phyloP scores from a whole-genome alignment of 30 jellyfish, hydroid and myxozoan genomes.

The Mastigias papua region DNA sequence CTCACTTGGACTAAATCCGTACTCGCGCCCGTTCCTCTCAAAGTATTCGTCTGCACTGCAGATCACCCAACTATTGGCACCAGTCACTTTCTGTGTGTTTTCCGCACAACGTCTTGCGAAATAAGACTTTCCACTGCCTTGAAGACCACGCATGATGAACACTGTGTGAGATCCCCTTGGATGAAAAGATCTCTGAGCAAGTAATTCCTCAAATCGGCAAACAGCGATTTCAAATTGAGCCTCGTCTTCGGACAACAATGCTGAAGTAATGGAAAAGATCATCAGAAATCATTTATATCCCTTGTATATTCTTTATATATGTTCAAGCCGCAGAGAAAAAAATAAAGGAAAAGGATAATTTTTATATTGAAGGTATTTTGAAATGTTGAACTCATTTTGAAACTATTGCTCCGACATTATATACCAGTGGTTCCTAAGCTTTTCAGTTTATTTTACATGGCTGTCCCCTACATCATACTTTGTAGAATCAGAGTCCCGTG shows the following conservation, averaged over 20 bases:
- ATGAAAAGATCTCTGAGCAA: background rate
- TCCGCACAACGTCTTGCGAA: constrained; percentile 26
- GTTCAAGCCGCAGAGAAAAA: too few species aligned
- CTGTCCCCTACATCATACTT: too few species aligned
- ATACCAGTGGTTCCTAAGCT: too few species aligned
- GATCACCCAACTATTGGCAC: background rate
- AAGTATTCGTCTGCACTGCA: constrained; percentile 96
- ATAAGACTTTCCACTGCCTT: constrained; percentile 94
- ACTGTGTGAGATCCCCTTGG: constrained; percentile 21
- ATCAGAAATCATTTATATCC: background rate
- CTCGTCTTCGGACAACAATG: constrained; percentile 51
- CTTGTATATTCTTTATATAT: too few species aligned
- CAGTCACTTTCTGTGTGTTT: constrained; percentile 8
- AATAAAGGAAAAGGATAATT: too few species aligned
- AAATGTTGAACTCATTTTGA: too few species aligned
- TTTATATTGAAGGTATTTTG: too few species aligned
- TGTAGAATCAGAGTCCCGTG: too few species aligned
- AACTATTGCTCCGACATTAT: too few species aligned
- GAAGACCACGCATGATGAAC: constrained; percentile 94
- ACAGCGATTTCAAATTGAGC: constrained; percentile 61
- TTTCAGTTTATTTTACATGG: too few species aligned
- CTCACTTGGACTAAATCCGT: constrained; percentile 65
- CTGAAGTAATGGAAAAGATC: background rate
- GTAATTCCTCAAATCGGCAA: constrained; percentile 24
- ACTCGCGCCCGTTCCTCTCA: constrained; percentile 36